Evolutionary conservation across 2,888 invertebrate genomes (phyloP), one percentile per base, ranked within the genome.

Genomic region (Ochropleura plecta): DNA sequence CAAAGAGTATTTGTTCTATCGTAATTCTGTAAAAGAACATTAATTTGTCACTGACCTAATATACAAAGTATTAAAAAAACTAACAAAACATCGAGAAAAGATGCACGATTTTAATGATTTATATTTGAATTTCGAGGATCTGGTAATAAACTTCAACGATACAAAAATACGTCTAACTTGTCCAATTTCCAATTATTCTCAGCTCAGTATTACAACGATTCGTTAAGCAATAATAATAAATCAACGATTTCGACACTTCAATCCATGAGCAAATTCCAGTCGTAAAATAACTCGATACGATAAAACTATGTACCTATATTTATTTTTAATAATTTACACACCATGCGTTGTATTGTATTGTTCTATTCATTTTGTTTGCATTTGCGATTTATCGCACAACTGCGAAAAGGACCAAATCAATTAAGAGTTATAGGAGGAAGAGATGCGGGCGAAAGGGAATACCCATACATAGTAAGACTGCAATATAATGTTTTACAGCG

Each of bases 381-480:
- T 44, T 67, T 70, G 40, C 30, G 6, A 20, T 42, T 64, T 6
- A 7, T 46, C 6, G 30, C 67, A 16, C 44, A 16, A 5, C 4
- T 48, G 0, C 18, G 40, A 44, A n/a, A 7, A 3, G 0, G 0
- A 20, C 16, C 46, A 42, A 5, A 42, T 48, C 3, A 46, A 5
- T 49, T 63, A 51, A 65, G 83, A 14, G 42, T 81, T 2, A 74
- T 74, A 12, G 81, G 83, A 0, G 81, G 81, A 30, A 16, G 6
- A 20, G 40, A 74, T 20, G 70, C 70, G 16, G 70, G 59, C 14
- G 84, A 83, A 57, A 42, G 40, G 2, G 48, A 70, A 51, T 68
- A 64, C 40, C 70, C 30, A 30, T 81, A 70, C 10, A 44, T 81
- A 0, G 84, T 79, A 48, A 74, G 67, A 74, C 40, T 79, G 7